phyloP scores from a whole-genome alignment of 1,140 invertebrate species.

The Papilio xuthus region DNA sequence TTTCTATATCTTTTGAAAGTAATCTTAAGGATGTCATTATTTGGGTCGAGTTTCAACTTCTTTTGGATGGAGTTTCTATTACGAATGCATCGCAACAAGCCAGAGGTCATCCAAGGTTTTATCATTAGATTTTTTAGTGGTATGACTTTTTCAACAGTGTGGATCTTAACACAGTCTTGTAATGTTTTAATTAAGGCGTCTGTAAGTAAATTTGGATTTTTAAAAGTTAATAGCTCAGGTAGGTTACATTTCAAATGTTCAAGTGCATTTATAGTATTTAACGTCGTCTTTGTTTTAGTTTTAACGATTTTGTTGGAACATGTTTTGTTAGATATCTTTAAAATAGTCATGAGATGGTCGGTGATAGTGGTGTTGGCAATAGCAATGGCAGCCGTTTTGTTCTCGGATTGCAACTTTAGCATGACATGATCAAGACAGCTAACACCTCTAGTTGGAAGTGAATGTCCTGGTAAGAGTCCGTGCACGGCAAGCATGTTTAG shows the following conservation, averaged over 20 bases:
- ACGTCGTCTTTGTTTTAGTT: too few species aligned
- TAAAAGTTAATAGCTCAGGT: neutral
- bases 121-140: neutral
- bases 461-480: constrained; percentile 41
- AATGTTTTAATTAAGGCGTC: constrained; percentile 19
- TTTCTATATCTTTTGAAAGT: constrained; percentile 34
- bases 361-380: constrained; percentile 40
- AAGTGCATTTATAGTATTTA: too few species aligned
- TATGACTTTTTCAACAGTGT: neutral
- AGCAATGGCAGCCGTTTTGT: constrained; percentile 29
- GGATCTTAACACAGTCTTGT: neutral
- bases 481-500: constrained; percentile 40
- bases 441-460: constrained; percentile 39
- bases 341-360: constrained; percentile 41
- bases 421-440: constrained; percentile 44
- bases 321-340: neutral
- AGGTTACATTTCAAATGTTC: neutral
- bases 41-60: constrained; percentile 28
- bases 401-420: constrained; percentile 41
- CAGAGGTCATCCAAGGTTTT: neutral
- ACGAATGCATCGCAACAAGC: constrained; percentile 28
- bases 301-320: neutral
- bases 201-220: constrained; percentile 31
- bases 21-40: constrained; percentile 33
- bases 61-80: constrained; percentile 31